Evolutionary conservation across 2,888 invertebrate species (phyloP), one percentile per base, ranked within the genome.

Genomic region (Oxyteleia sp.): DNA sequence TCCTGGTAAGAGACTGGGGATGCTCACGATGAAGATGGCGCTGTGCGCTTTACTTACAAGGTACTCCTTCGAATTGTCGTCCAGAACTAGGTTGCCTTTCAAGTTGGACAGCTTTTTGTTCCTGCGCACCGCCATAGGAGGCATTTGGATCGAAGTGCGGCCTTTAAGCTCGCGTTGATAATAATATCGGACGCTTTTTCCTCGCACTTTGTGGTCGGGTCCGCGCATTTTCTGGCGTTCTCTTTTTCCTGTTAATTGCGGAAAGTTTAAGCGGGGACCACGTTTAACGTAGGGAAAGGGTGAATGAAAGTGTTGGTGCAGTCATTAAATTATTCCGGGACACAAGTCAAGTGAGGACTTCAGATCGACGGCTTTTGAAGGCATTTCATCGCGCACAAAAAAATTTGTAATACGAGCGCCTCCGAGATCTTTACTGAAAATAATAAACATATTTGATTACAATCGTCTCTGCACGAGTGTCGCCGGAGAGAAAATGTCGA

Each of bases 321-420:
- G 89, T 92, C 93, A 91, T 93, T 93, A 93, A 93, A 93, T 93
- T 93, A 93, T 93, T 93, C 93, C 93, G 86, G 90, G 82, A 88
- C 86, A 86, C 90, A 89, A 88, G 86, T 84, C 79, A 76, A 82
- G 82, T 76, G 82, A 69, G 76, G 76, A 53, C 76, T 66, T 41
- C 59, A 72, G 82, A 82, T 76, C 76, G 82, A 72, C 72, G 66
- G 76, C 64, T 76, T 71, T 76, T 71, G 76, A 82, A 82, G 72
- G 82, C 76, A 35, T 82, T 82, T 82, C 47, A 76, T 76, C 63
- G 75, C 41, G 45, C 29, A 76, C 51, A 51, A 41, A 78, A 78
- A 80, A 80, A 74, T 51, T 69, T 72, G 61, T 72, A 64, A 72
- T 71, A 57, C 57, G 57, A 10, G 35, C 29, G 49, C 61, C 11